Conservation (phyloP, 2,113 vertebrate species). For the Colaptes auratus region DNA sequence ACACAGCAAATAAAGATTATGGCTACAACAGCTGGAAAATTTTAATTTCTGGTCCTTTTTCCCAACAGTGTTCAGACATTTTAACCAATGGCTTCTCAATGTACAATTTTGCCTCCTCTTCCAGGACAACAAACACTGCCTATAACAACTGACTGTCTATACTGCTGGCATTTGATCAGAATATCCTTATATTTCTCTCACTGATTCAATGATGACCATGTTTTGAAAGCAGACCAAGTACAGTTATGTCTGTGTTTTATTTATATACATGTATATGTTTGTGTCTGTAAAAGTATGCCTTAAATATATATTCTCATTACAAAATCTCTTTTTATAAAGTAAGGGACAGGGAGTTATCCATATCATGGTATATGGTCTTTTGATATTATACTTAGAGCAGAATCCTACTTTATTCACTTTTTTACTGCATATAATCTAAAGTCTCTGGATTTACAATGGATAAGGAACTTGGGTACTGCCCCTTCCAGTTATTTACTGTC, state of each 20-base stretch:
- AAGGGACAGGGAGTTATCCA: not conserved
- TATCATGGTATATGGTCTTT: not conserved
- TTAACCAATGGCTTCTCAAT: conserved; percentile 32
- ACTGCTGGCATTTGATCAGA: not conserved
- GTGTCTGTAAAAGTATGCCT: not conserved
- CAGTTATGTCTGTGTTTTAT: not conserved
- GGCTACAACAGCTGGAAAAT: not conserved
- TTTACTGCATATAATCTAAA: not conserved
- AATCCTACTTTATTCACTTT: not conserved
- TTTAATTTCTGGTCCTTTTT: conserved; percentile 20
- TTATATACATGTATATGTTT: not conserved
- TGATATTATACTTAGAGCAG: not conserved
- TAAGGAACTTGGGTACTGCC: not conserved
- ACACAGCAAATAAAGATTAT: not conserved
- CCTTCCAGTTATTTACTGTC: not conserved
- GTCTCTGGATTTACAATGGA: not conserved
- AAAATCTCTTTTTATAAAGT: not conserved
- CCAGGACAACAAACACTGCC: conserved; percentile 16
- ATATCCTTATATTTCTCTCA: not conserved
- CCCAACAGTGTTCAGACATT: not conserved
- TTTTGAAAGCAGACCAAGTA: not conserved
- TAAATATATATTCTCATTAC: not conserved
- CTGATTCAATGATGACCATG: not conserved
- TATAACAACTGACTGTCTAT: conserved; percentile 13
- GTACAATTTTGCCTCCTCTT: conserved; percentile 29